Conservation (phyloP, 2,113 vertebrate species). For the Fulmarus glacialis region DNA sequence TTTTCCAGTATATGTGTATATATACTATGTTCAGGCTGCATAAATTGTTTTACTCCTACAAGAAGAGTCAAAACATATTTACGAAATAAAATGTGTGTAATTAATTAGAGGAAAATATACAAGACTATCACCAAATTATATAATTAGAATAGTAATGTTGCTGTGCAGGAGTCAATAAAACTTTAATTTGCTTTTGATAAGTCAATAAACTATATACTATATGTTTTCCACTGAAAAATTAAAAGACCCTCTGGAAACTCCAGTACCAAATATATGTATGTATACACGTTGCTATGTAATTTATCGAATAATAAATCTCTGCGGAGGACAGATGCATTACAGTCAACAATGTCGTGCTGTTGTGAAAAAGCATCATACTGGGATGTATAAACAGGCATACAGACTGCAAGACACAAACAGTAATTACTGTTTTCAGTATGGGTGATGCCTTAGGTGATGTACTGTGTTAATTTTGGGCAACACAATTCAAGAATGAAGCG, state of each 20-base stretch:
- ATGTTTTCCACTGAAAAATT: neutral
- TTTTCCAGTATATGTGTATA: neutral
- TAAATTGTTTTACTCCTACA: neutral
- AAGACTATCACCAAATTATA: neutral
- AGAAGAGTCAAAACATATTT: neutral
- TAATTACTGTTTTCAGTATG: neutral
- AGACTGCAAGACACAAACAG: neutral
- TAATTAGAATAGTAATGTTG: neutral
- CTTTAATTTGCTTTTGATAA: neutral
- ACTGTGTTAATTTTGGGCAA: neutral
- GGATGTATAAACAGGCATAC: neutral
- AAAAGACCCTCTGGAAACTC: neutral
- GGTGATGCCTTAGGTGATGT: neutral
- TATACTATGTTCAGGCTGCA: neutral
- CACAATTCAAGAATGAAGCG: constrained; percentile 14
- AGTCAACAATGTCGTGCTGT: neutral
- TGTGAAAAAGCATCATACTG: constrained; percentile 29
- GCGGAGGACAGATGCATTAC: neutral
- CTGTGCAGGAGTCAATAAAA: neutral
- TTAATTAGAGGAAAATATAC: neutral
- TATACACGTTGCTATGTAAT: neutral
- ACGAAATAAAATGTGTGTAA: neutral
- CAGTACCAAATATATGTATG: neutral
- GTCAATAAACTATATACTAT: neutral
- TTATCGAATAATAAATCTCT: neutral